Base-by-base conservation (phyloP, 2,888 invertebrate species). In the Diploptera punctata region DNA sequence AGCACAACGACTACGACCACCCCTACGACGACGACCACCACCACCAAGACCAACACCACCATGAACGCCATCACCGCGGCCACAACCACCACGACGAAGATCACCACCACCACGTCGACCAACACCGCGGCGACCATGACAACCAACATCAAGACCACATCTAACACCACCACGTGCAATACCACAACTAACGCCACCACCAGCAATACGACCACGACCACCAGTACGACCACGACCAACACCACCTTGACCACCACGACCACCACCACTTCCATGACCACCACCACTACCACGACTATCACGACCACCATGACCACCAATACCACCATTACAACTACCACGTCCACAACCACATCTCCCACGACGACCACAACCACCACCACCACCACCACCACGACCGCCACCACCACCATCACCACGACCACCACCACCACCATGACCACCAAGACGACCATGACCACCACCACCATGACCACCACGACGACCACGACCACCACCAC, bases 321-420 rank as follows among this genome's bases (percentile, higher is more conserved):
- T 4, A 49, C 49, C 9, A 49, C 49, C n/a, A 49, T n/a, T 5
- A 49, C 49, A 3, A 49, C 49, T 4, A 49, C 49, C 9, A 49
- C 49, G 9, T 10, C 49, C 9, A 49, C 49, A 3, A 49, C 49
- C n/a, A 49, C 19, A n/a, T 10, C 49, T 4, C 5, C 49, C 9
- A 49, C 49, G 9, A 49, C 49, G 9, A 49, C 49, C 9, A 49
- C 49, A 3, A 49, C 49, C 9, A 49, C 49, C 49, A 49, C 49
- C n/a, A 49, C 49, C n/a, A 49, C 49, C n/a, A 49, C 49, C 9
- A 49, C 49, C n/a, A 49, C 49, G 9, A 49, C 49, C n/a, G 16
- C 49, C 49, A 49, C 49, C 9, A 49, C 49, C n/a, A 49, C 49
- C n/a, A 49, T n/a, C n/a, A 49, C 49, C 49, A 49, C 49, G 49